Conservation (phyloP, 2,113 vertebrate genomes). For the Mus pahari region DNA sequence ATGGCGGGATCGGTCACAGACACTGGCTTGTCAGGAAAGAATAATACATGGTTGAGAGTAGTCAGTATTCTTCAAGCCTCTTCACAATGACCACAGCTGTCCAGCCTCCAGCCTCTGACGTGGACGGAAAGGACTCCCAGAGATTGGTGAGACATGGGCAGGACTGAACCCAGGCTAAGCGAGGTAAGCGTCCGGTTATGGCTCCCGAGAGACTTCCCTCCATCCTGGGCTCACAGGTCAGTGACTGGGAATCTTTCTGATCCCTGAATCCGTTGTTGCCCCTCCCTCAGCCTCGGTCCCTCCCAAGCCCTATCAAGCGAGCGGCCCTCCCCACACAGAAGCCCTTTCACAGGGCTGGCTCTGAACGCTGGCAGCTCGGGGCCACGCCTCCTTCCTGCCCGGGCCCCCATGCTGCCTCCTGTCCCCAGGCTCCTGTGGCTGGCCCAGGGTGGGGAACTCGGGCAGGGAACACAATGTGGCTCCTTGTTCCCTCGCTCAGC, state of each 20-base stretch:
- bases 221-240: too few species aligned
- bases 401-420: slow-evolving; percentile 60
- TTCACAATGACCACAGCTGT: not conserved
- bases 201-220: not conserved
- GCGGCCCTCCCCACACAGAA: slow-evolving; percentile 63
- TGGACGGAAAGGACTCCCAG: not conserved
- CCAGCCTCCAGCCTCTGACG: not conserved
- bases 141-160: not conserved
- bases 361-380: slow-evolving; percentile 51
- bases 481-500: slow-evolving; percentile 78
- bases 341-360: slow-evolving; percentile 71
- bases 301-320: not conserved
- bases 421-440: slow-evolving; percentile 10
- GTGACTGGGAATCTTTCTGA: not conserved
- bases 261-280: not conserved
- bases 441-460: slow-evolving; percentile 62
- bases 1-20: not conserved
- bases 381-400: slow-evolving; percentile 71
- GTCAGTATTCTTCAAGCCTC: not conserved
- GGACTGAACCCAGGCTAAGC: not conserved
- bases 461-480: slow-evolving; percentile 67
- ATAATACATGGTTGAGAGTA: not conserved
- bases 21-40: not conserved
- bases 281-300: not conserved
- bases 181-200: too few species aligned